phyloP scores from a whole-genome alignment of 1,140 invertebrate genomes.

The Drosophila busckii region DNA sequence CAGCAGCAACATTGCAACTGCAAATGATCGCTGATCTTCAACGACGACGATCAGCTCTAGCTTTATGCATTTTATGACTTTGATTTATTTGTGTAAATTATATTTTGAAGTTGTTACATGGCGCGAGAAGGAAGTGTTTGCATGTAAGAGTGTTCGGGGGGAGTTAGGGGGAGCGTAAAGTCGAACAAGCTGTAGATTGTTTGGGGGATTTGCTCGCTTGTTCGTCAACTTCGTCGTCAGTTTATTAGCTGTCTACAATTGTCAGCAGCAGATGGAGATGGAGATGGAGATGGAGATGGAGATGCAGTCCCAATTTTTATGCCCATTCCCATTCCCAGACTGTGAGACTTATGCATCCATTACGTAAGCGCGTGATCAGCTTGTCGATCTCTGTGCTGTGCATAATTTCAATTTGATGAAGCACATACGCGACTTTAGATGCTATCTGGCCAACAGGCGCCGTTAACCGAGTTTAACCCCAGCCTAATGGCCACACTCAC shows the following conservation, averaged over 20 bases:
- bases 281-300: too few species aligned
- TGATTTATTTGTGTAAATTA: slow-evolving; percentile 76
- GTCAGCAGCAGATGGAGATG: slow-evolving; percentile 47
- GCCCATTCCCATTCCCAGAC: slow-evolving; percentile 14
- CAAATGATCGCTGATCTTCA: slow-evolving; percentile 37
- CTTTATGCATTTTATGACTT: slow-evolving; percentile 64
- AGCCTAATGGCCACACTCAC: slow-evolving; percentile 39
- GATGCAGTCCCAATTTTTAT: too few species aligned
- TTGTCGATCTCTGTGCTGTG: slow-evolving; percentile 61
- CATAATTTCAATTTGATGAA: slow-evolving; percentile 74
- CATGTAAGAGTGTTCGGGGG: too few species aligned
- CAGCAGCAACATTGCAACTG: slow-evolving; percentile 36
- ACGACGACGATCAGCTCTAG: slow-evolving; percentile 14
- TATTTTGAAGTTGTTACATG: slow-evolving; percentile 65
- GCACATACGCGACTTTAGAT: slow-evolving; percentile 64
- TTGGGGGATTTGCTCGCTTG: slow-evolving; percentile 39
- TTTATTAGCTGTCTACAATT: slow-evolving; percentile 73
- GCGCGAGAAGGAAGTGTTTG: slow-evolving; percentile 63
- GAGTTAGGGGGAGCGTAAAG: too few species aligned
- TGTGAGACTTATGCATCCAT: slow-evolving; percentile 28
- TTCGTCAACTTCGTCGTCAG: too few species aligned
- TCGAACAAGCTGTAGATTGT: too few species aligned
- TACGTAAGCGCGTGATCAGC: slow-evolving; percentile 54
- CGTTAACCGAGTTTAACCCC: slow-evolving; percentile 45
- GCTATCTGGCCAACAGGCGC: slow-evolving; percentile 63